These are phyloP conservation scores for Lepidostoma basale DNA, from an alignment of 1,140 invertebrate genomes.

Conservation along the genomic window DNA sequence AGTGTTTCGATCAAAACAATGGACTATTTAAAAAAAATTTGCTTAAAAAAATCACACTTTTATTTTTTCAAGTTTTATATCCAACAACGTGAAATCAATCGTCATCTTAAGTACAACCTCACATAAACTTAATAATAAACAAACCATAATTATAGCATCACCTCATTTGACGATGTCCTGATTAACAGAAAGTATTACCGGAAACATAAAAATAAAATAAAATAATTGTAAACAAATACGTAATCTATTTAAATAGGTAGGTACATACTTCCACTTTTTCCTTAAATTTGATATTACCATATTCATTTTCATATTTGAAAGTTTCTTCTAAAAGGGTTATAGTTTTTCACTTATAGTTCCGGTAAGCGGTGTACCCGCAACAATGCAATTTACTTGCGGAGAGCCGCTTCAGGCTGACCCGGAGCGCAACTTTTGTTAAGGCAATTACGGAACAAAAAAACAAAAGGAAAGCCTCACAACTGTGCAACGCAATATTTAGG, in stretches of 20 bases:
- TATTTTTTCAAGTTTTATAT: no score
- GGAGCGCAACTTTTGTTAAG: conserved; percentile 42
- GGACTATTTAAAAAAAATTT: no score
- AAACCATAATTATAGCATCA: no score
- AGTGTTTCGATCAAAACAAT: no score
- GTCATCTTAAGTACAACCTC: no score
- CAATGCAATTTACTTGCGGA: conserved; percentile 34
- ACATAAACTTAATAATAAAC: no score
- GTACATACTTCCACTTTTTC: neutral
- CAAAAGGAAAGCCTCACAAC: conserved; percentile 41
- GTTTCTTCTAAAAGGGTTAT: neutral
- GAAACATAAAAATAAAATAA: neutral
- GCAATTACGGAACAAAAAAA: conserved; percentile 45
- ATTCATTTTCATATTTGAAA: no score
- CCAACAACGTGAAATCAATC: no score
- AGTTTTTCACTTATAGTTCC: conserved; percentile 22
- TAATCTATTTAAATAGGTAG: neutral
- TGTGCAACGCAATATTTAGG: conserved; percentile 43
- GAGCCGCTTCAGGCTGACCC: conserved; percentile 27
- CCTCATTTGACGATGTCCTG: no score
- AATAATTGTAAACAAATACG: neutral
- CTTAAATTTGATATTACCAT: neutral
- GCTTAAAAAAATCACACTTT: no score
- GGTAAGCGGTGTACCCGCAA: conserved; percentile 31
- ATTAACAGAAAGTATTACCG: neutral